Base-by-base conservation (phyloP, 1,140 invertebrate genomes). In the Drosophila melanica region DNA sequence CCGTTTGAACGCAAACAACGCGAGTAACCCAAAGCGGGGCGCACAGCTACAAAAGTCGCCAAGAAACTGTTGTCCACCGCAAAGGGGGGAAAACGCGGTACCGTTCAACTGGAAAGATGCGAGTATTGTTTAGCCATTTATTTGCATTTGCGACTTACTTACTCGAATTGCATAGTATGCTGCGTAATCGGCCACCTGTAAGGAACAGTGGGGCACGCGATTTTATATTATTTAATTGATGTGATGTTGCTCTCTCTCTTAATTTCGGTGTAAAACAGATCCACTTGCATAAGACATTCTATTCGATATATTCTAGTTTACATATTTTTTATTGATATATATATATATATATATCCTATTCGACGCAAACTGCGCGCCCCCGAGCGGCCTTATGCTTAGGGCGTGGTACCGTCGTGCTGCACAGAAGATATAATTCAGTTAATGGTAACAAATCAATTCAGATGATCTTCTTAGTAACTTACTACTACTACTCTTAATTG, bases 351-450 rank as follows among this genome's bases (percentile, higher is more conserved):
- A 35, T 23, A 51, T 27, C 12, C 12, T 48, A 7, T 44, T 7
- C 41, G 55, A 59, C 55, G 55, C 55, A 7, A 59, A 9, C 55
- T n/a, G 12, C 57, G 16, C 16, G 30, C 11, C 30, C 57, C 4
- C 9, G 2, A 45, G 6, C n/a, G 39, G n/a, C 39, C 7, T 18
- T 12, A 12, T 9, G 0, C 2, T 0, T 11, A 7, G 16, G 16
- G 27, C 57, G 42, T 60, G 57, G 42, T 60, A 47, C 42, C 57
- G 27, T 47, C 57, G 18, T 30, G 2, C 57, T 59, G 27, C 27
- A 1, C 27, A 27, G 6, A 1, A 6, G 4, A 12, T 1, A 42
- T 30, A 20, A 39, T 39, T 23, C 2, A 23, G 20, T 27, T 27
- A 6, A 27, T 27, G 0, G n/a, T n/a, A 7, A 1, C 0, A 35